phyloP scores from a whole-genome alignment of 64 coral and sea anemone genomes.

The Pachyseris speciosa region DNA sequence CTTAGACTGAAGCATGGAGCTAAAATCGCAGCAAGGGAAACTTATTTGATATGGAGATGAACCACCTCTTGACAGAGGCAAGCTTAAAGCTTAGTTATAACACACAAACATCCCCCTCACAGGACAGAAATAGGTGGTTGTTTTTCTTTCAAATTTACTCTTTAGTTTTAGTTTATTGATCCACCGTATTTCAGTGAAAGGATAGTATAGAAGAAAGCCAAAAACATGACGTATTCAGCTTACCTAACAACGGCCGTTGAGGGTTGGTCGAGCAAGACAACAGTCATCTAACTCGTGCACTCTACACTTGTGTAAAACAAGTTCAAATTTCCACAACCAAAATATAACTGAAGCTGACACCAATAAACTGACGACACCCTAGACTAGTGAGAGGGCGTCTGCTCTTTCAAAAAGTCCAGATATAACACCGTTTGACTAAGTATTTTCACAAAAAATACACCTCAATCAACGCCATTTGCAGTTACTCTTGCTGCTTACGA shows the following conservation, averaged over 20 bases:
- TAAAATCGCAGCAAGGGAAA: not conserved
- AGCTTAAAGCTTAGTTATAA: not conserved
- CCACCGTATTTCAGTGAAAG: not conserved
- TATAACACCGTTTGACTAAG: not conserved
- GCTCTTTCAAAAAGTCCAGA: slow-evolving; percentile 15
- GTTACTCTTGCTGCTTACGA: slow-evolving; percentile 40
- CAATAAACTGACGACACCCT: not conserved
- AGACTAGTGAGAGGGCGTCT: slow-evolving; percentile 10
- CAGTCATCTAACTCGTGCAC: slow-evolving; percentile 60
- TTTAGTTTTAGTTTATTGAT: not conserved
- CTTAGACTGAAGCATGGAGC: not conserved
- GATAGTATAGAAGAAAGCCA: not conserved
- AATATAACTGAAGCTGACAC: not conserved
- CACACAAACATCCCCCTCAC: slow-evolving; percentile 5
- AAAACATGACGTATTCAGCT: not conserved
- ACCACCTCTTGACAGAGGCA: not conserved
- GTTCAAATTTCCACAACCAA: slow-evolving; percentile 39
- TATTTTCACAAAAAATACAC: slow-evolving; percentile 41
- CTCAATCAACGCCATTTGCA: slow-evolving; percentile 43
- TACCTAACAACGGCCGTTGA: slow-evolving; percentile 48
- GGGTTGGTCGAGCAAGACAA: slow-evolving; percentile 33
- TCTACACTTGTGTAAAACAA: not conserved
- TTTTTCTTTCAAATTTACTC: not conserved
- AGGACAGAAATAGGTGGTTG: not conserved
- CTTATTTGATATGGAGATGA: not conserved